A percentile compares a stretch with the other conserved stretches of the same genome.
These are phyloP conservation scores for Corvus moneduloides DNA, from an alignment of 2,113 vertebrate species.

Conservation along the genomic window DNA sequence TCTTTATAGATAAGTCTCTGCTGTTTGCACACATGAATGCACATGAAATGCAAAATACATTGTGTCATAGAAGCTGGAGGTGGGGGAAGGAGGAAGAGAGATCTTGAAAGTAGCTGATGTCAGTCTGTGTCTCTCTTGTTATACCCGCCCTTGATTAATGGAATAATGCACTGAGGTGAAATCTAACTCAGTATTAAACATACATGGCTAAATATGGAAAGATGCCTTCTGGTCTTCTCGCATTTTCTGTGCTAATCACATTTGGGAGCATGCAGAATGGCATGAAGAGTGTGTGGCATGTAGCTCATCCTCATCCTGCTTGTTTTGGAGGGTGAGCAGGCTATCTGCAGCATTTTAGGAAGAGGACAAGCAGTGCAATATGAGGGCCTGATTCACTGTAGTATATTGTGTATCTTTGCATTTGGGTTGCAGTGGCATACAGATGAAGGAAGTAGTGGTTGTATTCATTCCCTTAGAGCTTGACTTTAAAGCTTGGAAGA, in stretches of 20 bases:
- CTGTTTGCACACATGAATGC: constrained; percentile 11
- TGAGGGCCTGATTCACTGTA: background rate
- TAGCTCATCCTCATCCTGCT: background rate
- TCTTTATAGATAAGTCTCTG: constrained; percentile 19
- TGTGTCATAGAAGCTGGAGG: background rate
- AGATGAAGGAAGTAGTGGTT: background rate
- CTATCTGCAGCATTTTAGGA: constrained; percentile 7
- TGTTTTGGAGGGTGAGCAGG: background rate
- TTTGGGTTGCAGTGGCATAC: background rate
- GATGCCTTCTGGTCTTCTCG: constrained; percentile 41
- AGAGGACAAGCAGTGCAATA: background rate
- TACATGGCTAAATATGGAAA: constrained; percentile 27
- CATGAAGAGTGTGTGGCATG: background rate
- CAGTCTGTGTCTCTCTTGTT: background rate
- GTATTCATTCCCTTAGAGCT: background rate
- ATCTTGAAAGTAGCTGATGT: constrained; percentile 45
- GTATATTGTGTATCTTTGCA: background rate
- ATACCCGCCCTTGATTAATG: background rate
- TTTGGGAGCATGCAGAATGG: constrained; percentile 18
- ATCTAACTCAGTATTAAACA: constrained; percentile 20
- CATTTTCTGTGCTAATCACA: constrained; percentile 44
- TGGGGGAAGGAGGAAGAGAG: constrained; percentile 9
- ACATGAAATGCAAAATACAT: background rate
- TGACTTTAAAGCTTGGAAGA: background rate
- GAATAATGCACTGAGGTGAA: constrained; percentile 23